Base-by-base conservation (phyloP, 2,797 vertebrate genomes). In the Cirrhinus mrigala region DNA sequence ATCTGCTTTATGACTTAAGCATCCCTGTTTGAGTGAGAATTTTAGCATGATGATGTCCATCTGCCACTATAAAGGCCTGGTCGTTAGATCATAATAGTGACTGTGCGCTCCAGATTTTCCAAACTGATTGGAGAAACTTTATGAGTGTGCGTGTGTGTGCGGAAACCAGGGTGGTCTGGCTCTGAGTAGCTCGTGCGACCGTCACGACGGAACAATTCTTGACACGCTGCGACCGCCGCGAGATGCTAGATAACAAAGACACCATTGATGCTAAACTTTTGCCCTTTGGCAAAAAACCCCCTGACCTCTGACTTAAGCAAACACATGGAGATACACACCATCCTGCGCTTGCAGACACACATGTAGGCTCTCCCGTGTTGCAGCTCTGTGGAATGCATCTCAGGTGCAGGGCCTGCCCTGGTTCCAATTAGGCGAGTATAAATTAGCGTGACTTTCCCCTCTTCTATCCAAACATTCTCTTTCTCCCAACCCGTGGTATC, bases 341-440 rank as follows among this genome's bases (percentile, higher is more conserved):
- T 56, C 82, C 83, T 76, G 87, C 84, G 64, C 87, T 40, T 6
- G 85, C 70, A 82, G 70, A 71, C 44, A 77, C 33, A 83, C 87
- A 81, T 71, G 84, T 40, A 50, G 68, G 88, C 92, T 89, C 93
- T 94, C 94, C 93, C 92, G 93, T 90, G 87, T 92, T 62, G 73
- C 87, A 88, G 91, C 86, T 79, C 66, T 29, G 76, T 83, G 87
- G 93, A 94, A 93, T 93, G 93, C 89, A 87, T 91, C 94, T 95
- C 95, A 95, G 95, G 95, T 95, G 95, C 94, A 91, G 90, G 87
- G 75, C 58, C 89, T 91, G 92, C 87, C 89, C 95, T 95, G 95
- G 92, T 96, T 95, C 94, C 94, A 95, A 95, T 96, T 95, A 95
- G 90, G 87, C 40, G 87, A 88, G 91, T 93, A 95, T 95, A 94